Conservation (phyloP, 2,888 invertebrate genomes). For the Andrena flavipes region DNA sequence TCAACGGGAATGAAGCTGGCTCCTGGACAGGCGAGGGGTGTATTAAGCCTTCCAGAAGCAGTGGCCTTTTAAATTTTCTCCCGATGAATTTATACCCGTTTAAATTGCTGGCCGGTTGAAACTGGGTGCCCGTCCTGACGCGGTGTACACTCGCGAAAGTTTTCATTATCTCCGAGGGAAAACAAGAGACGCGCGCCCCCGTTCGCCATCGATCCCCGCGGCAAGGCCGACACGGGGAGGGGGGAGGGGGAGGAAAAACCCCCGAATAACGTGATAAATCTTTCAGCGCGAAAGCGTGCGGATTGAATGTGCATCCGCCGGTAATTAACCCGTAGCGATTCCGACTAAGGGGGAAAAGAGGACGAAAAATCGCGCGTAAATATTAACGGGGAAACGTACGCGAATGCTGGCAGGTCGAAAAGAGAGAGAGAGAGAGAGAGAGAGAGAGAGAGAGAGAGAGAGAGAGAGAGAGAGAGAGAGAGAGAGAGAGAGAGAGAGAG, state of each 20-base stretch:
- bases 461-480: not conserved
- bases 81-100: conserved; percentile 25
- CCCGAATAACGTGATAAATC: conserved; percentile 29
- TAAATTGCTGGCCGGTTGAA: not conserved
- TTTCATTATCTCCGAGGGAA: conserved; percentile 11
- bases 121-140: not conserved
- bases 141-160: conserved; percentile 6
- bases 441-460: not conserved
- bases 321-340: conserved; percentile 43
- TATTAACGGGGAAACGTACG: conserved; percentile 38
- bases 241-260: not conserved
- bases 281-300: conserved; percentile 21
- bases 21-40: not conserved
- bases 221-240: not conserved
- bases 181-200: conserved; percentile 1
- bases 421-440: not conserved
- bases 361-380: conserved; percentile 30
- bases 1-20: conserved; percentile 32
- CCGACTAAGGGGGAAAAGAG: not conserved
- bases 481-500: too few relatives aligned
- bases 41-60: conserved; percentile 17
- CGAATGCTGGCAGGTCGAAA: not conserved
- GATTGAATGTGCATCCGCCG: conserved; percentile 20
- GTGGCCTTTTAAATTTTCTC: conserved; percentile 1
- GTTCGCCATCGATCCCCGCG: not conserved